These are phyloP conservation scores for Syngnathus floridae DNA, from an alignment of 2,113 vertebrate species.

Conservation along the genomic window DNA sequence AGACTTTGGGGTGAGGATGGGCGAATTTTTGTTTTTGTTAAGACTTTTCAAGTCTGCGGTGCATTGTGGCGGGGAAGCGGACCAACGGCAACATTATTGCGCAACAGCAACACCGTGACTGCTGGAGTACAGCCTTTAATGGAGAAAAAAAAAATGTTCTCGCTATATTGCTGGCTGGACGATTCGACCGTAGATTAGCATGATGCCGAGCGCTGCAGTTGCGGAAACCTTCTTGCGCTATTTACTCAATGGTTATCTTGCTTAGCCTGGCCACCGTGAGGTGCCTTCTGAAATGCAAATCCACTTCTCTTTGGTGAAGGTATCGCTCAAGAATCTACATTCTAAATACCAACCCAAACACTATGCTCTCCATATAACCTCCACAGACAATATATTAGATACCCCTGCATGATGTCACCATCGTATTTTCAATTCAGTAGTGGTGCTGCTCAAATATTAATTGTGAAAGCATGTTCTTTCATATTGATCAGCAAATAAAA, in stretches of 20 bases:
- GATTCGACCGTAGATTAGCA: not conserved
- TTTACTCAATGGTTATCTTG: constrained; percentile 7
- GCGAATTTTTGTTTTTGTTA: not conserved
- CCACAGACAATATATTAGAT: not conserved
- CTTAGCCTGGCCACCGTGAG: constrained; percentile 1
- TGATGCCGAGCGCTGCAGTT: constrained; percentile 9
- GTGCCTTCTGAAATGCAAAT: constrained; percentile 27
- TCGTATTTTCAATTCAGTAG: not conserved
- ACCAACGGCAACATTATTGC: constrained; percentile 41
- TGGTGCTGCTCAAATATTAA: not conserved
- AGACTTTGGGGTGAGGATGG: not conserved
- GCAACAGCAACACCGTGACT: constrained; percentile 44
- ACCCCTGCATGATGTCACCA: not conserved
- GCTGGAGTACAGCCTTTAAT: constrained; percentile 2
- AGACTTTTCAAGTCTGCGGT: constrained; percentile 19
- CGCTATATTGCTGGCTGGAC: constrained; percentile 11
- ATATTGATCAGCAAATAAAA: too few species aligned
- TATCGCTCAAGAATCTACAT: not conserved
- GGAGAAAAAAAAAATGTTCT: not conserved
- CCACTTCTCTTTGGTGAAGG: constrained; percentile 1
- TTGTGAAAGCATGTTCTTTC: not conserved
- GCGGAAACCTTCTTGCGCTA: not conserved
- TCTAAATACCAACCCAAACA: not conserved
- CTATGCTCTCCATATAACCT: not conserved
- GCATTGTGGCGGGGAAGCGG: constrained; percentile 57